Percentiles rank a stretch among this genome's conserved stretches.
These are phyloP conservation scores for Cromileptes altivelis DNA, from an alignment of 2,113 vertebrate genomes.

Conservation along the genomic window DNA sequence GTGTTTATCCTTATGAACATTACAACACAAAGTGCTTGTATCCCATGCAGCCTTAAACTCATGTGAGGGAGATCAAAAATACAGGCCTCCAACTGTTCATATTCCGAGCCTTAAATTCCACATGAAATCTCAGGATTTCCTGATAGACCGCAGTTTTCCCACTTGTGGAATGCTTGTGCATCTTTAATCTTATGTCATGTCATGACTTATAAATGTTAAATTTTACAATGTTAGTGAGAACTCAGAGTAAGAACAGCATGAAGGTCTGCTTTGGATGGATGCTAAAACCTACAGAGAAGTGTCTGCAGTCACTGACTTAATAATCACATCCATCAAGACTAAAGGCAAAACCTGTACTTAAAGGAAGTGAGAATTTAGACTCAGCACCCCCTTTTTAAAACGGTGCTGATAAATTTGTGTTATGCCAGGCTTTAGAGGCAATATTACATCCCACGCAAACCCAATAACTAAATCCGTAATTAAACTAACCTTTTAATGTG, in stretches of 20 bases:
- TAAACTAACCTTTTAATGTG: background rate
- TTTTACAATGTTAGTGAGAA: background rate
- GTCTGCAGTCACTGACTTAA: background rate
- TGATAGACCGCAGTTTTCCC: background rate
- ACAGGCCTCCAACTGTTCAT: background rate
- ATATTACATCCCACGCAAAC: background rate
- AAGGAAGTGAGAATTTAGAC: slow-evolving; percentile 3
- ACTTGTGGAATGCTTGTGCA: background rate
- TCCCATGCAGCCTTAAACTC: background rate
- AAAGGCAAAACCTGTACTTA: background rate
- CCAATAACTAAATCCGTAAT: background rate
- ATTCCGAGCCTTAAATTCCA: background rate
- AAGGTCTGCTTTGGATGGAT: background rate
- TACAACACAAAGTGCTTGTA: background rate
- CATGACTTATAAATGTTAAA: background rate
- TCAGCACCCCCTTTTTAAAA: background rate
- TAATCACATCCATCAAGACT: background rate
- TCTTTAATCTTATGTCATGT: background rate
- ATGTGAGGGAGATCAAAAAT: background rate
- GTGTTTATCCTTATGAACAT: slow-evolving; percentile 12
- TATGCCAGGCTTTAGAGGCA: background rate
- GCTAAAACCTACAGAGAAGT: background rate
- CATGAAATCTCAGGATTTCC: background rate
- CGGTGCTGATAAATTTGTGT: background rate
- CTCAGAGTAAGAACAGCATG: background rate